Percentiles rank a stretch among this genome's conserved stretches.
phyloP scores from a whole-genome alignment of 2,113 vertebrate species.

The Vombatus ursinus region DNA sequence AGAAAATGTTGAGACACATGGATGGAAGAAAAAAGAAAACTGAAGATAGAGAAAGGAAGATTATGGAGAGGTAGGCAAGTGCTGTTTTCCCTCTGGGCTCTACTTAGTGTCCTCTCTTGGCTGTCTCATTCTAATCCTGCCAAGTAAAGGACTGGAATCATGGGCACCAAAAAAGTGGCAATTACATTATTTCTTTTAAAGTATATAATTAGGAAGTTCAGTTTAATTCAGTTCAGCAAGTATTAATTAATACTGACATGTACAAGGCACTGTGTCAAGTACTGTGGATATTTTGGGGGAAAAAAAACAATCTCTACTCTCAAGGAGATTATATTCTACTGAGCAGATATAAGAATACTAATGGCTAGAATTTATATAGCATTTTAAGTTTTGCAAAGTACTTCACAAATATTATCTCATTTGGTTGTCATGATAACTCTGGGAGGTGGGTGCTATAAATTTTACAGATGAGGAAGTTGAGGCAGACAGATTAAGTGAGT shows the following conservation, averaged over 20 bases:
- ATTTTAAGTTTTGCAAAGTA: background rate
- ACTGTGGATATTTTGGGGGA: background rate
- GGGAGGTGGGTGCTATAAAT: background rate
- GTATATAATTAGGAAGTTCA: background rate
- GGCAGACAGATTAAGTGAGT: background rate
- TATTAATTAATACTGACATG: background rate
- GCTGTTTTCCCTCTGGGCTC: background rate
- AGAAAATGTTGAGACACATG: background rate
- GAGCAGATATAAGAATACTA: background rate
- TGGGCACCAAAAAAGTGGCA: background rate
- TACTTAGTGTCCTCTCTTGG: background rate
- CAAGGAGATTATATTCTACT: background rate
- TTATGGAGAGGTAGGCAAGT: background rate
- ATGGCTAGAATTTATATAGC: background rate
- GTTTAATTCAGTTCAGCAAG: background rate
- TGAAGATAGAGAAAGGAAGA: background rate
- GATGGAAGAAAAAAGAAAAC: background rate
- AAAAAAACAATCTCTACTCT: background rate
- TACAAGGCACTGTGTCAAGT: background rate
- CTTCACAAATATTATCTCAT: background rate
- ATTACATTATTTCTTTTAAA: slow-evolving; percentile 44
- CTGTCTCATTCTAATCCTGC: background rate
- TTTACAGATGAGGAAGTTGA: background rate
- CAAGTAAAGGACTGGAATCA: background rate
- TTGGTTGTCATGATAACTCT: background rate